Conservation (phyloP, 1,140 invertebrate species). For the Physella acuta region DNA sequence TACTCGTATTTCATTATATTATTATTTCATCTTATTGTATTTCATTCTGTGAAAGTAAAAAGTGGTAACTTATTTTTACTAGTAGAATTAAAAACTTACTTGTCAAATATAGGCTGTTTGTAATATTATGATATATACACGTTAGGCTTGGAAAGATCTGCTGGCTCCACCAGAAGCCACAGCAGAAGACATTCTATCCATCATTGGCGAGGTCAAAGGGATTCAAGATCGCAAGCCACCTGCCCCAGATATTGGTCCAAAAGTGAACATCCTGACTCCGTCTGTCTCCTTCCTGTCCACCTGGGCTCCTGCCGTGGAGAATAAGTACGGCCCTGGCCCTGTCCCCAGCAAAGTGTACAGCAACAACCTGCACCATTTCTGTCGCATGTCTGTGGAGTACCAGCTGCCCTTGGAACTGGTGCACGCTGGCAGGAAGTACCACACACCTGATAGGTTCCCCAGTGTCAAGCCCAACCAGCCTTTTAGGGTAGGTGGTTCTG, state of each 20-base stretch:
- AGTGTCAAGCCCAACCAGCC: conserved; percentile 36
- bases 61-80: too few species aligned
- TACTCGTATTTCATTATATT: too few species aligned
- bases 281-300: conserved; percentile 42
- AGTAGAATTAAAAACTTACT: neutral
- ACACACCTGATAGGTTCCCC: conserved; percentile 39
- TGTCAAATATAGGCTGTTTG: neutral
- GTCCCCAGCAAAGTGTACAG: too few species aligned
- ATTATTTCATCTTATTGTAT: too few species aligned
- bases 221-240: conserved; percentile 32
- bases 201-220: conserved; percentile 33
- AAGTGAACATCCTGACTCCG: conserved; percentile 24
- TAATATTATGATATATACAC: neutral
- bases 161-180: conserved; percentile 39
- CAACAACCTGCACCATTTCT: conserved; percentile 57
- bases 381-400: conserved; percentile 40
- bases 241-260: conserved; percentile 24
- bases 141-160: conserved; percentile 43
- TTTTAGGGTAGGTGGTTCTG: conserved; percentile 34
- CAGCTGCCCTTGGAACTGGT: conserved; percentile 44
- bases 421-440: conserved; percentile 45
- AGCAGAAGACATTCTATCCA: conserved; percentile 43
- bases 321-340: neutral
- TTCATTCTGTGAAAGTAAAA: too few species aligned
- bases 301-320: conserved; percentile 36